These are phyloP conservation scores for Keiferia lycopersicella DNA, from an alignment of 2,888 invertebrate genomes.

Conservation along the genomic window DNA sequence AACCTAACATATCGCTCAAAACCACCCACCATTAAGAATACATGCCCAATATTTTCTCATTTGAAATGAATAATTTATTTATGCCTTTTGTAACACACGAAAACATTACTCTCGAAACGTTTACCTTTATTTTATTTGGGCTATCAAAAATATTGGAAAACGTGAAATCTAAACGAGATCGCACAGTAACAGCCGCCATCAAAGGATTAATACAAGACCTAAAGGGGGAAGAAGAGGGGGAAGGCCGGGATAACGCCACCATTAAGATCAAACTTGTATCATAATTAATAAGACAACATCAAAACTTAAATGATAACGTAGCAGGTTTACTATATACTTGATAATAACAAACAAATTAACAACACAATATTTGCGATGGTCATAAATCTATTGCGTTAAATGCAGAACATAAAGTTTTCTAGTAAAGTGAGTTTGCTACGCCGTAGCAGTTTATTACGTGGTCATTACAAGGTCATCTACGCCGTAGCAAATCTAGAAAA, in stretches of 20 bases:
- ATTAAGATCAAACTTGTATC: slow-evolving; percentile 9
- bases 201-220: slow-evolving; percentile 37
- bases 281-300: not conserved
- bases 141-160: slow-evolving; percentile 23
- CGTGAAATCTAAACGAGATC: slow-evolving; percentile 21
- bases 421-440: not conserved
- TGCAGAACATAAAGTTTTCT: not conserved
- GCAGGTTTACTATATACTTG: not conserved
- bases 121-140: slow-evolving; percentile 21
- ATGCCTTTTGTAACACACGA: slow-evolving; percentile 16
- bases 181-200: slow-evolving; percentile 32
- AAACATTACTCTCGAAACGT: slow-evolving; percentile 22
- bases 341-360: not conserved
- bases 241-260: not conserved
- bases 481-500: not conserved
- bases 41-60: not conserved
- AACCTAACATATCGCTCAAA: not conserved
- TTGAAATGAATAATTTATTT: slow-evolving; percentile 18
- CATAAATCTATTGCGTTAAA: no score
- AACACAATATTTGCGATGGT: no score
- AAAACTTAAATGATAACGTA: slow-evolving; percentile 4
- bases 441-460: not conserved
- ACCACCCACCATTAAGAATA: not conserved
- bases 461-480: not conserved
- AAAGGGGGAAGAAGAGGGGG: slow-evolving; percentile 23